These are phyloP conservation scores for Achlya flavicornis DNA, from an alignment of 2,888 invertebrate species.

Conservation along the genomic window DNA sequence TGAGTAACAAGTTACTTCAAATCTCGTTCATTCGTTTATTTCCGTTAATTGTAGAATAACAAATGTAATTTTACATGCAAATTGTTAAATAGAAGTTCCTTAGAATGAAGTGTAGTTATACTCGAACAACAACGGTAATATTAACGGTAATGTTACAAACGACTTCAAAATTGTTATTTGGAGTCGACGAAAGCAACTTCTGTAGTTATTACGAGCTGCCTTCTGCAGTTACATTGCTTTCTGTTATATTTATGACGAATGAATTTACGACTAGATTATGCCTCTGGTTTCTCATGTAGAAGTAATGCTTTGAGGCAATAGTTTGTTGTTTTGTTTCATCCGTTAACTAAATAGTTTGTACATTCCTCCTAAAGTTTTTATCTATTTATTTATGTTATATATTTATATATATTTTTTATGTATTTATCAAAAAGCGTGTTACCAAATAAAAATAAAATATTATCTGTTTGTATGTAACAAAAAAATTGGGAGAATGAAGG, in stretches of 20 bases:
- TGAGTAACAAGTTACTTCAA: too few relatives aligned
- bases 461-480: too few relatives aligned
- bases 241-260: constrained; percentile 12
- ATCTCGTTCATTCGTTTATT: neutral
- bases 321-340: too few relatives aligned
- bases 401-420: too few relatives aligned
- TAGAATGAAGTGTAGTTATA: constrained; percentile 16
- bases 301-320: too few relatives aligned
- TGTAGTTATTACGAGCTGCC: constrained; percentile 8
- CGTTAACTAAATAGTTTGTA: neutral
- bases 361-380: too few relatives aligned
- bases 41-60: constrained; percentile 10
- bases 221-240: neutral
- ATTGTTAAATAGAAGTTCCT: constrained; percentile 15
- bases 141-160: constrained; percentile 21
- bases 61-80: constrained; percentile 18
- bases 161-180: constrained; percentile 17
- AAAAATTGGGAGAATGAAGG: too few relatives aligned
- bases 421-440: too few relatives aligned
- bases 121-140: constrained; percentile 18
- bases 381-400: too few relatives aligned
- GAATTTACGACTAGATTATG: neutral
- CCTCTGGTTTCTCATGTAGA: too few relatives aligned
- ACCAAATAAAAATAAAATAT: too few relatives aligned
- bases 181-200: constrained; percentile 6